phyloP scores from a whole-genome alignment of 2,797 vertebrate genomes.

The Fistularia commersonii region DNA sequence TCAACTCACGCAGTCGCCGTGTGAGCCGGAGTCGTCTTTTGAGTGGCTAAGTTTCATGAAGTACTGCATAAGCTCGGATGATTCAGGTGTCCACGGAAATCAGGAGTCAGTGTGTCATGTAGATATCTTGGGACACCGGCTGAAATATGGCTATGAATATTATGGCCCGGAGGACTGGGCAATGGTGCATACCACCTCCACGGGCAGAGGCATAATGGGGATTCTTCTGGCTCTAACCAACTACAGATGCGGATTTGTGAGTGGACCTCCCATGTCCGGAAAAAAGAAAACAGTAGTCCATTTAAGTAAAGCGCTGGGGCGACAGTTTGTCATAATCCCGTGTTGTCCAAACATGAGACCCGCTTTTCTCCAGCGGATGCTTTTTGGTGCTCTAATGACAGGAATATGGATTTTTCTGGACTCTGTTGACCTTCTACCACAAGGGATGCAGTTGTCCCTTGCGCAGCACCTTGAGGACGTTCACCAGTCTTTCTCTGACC shows the following conservation, averaged over 20 bases:
- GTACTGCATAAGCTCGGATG: slow-evolving; percentile 64
- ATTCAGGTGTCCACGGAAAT: slow-evolving; percentile 8
- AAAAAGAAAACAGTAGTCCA: slow-evolving; percentile 67
- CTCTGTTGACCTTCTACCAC: slow-evolving; percentile 68
- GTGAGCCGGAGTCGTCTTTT: slow-evolving; percentile 72
- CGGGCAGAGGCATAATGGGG: slow-evolving; percentile 75
- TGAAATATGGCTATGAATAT: slow-evolving; percentile 83
- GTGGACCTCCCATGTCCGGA: slow-evolving; percentile 73
- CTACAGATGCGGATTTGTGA: slow-evolving; percentile 76
- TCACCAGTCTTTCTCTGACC: slow-evolving; percentile 56
- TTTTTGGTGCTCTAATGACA: slow-evolving; percentile 78
- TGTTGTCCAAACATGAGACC: slow-evolving; percentile 63
- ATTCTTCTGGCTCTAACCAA: slow-evolving; percentile 77
- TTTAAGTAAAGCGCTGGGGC: slow-evolving; percentile 77
- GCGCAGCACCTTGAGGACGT: slow-evolving; percentile 76
- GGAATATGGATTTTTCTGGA: slow-evolving; percentile 82
- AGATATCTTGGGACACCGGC: slow-evolving; percentile 69
- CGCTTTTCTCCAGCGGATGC: slow-evolving; percentile 65
- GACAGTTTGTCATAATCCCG: slow-evolving; percentile 71
- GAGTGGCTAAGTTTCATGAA: slow-evolving; percentile 84
- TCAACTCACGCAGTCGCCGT: slow-evolving; percentile 58
- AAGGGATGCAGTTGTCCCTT: slow-evolving; percentile 66
- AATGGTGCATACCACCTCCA: slow-evolving; percentile 69
- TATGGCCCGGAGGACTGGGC: slow-evolving; percentile 69
- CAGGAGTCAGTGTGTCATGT: slow-evolving; percentile 59